Evolutionary conservation across 2,797 vertebrate genomes (phyloP), one percentile per base, ranked within the genome.

Genomic region (Falco rusticolus): DNA sequence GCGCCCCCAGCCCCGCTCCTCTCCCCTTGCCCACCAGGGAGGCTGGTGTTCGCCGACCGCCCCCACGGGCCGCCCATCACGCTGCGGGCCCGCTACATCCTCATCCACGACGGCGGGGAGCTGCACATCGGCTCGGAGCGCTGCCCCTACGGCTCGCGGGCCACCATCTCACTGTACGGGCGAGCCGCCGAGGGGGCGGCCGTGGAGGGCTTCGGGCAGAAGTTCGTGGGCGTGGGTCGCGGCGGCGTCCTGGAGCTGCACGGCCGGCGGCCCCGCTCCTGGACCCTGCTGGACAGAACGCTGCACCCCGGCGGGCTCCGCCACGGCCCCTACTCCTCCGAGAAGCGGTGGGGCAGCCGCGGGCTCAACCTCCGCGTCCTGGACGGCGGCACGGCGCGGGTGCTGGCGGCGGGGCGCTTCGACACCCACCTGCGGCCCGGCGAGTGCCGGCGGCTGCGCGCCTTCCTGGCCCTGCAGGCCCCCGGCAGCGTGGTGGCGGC

Each of bases 271-370:
- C 64, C 76, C 6, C 89, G 78, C 54, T 96, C 97, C 19, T 91
- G 96, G 96, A 96, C 84, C 9, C 74, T 96, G 22, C 70, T 93
- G 89, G 82, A 87, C 48, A 77, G 86, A 61, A 96, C 95, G 2
- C 53, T 94, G 72, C 45, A 90, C 68, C 89, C 96, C 26, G 95
- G 96, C 3, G 96, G 95, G 24, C 85, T 96, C 56, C 84, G 24
- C 29, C 70, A 95, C 54, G 92, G 96, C 21, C 37, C 51, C 26
- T 94, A 91, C 45, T 80, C 34, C 51, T 97, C 88, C 33, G 85
- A 97, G 86, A 93, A 87, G 77, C 96, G 51, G 9, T 89, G 97
- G 97, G 95, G 95, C 70, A 96, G 95, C 89, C 82, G 95, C 15
- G 96, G 97, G 10, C 96, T 97, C 89, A 94, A 95, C 33, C 37